Base-by-base conservation (phyloP, 2,888 invertebrate species). In the Timandra comae region DNA sequence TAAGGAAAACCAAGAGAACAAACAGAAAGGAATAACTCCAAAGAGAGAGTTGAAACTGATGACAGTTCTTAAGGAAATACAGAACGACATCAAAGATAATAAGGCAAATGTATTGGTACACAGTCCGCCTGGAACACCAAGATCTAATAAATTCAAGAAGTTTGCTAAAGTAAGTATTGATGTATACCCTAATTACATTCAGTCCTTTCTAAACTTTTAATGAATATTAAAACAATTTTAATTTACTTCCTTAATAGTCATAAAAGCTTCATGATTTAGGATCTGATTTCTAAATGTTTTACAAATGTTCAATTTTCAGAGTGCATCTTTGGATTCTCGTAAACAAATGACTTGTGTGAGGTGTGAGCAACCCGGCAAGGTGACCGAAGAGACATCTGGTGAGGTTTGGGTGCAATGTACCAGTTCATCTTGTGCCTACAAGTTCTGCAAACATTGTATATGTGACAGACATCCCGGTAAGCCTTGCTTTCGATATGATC, bases 341-440 rank as follows among this genome's bases (percentile, higher is more conserved):
- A 48, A 66, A 28, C 81, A 86, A 46, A 44, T 80, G 36, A 52
- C 70, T 21, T 87, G 87, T 66, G 69, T 70, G 11, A 63, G 76
- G 19, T 86, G 87, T 43, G 49, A 62, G 12, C 71, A 74, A 27
- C 86, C 86, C 8, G 80, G 86, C n/a, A 80, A 79, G 54, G 68
- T 86, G n/a, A 78, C 73, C 27, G 59, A 70, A 38, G 80, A 81
- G 46, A 28, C 41, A 16, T 52, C 67, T 21, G 84, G 80, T 35
- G 88, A 87, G 65, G 75, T 85, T 55, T 88, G 88, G 88, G 82
- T 78, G 30, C 80, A 86, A 59, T 89, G 88, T 59, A 80, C 79
- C 44, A 79, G 78, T 55, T 48, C 43, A 35, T 72, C 73, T 48
- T 88, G 88, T 65, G 59, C 77, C 26, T 82, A 80, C 66, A 76